Evolutionary conservation across 2,113 vertebrate species (phyloP), one percentile per base, ranked within the genome.

Genomic region (Bos taurus): DNA sequence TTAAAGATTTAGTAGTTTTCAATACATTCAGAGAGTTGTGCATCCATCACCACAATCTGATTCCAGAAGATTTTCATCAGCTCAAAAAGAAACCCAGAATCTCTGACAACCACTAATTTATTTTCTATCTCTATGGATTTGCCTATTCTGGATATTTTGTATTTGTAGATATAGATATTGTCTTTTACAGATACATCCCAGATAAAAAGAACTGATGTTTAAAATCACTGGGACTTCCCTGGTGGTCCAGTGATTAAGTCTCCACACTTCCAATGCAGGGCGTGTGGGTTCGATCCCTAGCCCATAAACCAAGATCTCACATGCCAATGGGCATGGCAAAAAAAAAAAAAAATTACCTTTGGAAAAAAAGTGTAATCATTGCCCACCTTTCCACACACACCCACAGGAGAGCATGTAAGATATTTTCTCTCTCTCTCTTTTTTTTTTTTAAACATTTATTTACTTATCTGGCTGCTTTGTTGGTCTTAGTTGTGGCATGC

Each of bases 41-140:
- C 16, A 87, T 46, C 25, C 28, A 67, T 50, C 56, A 95, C 50
- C 77, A 90, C 30, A 30, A 17, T 30, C n/a, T 74, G 92, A 64
- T 67, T 97, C 88, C 67, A 96, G 33, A 95, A 62, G 28, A 81
- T 25, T 92, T 89, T 81, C n/a, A n/a, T 90, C n/a, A 78, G 16
- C 60, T 52, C n/a, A 10, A 23, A 78, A 78, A 87, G n/a, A 67
- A 92, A 82, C 23, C 40, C 13, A 30, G 21, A 17, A 52, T 21
- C 6, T 14, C 60, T 91, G 30, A 56, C 14, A 91, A 82, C 12
- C 30, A 43, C 17, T 84, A 46, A 86, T 50, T 80, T 82, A 57
- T 33, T 81, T 92, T 85, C 88, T 64, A 23, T 59, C 67, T 86
- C 52, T 14, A 7, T 21, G 26, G 56, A 52, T 87, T 85, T 86